These are phyloP conservation scores for Andricus quercusramuli DNA, from an alignment of 2,888 invertebrate species.

Conservation along the genomic window DNA sequence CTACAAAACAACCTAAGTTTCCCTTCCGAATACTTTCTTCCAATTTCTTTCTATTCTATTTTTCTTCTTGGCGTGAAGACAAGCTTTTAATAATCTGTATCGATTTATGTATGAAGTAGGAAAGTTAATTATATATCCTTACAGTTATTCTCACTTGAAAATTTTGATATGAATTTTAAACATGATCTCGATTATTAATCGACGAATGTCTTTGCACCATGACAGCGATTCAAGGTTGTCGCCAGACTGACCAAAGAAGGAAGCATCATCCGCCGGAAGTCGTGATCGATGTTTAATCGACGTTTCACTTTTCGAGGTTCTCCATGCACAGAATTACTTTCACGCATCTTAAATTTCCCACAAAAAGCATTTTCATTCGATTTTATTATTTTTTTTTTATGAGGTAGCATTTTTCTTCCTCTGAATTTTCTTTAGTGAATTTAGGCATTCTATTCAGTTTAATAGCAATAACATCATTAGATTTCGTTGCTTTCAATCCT, in stretches of 20 bases:
- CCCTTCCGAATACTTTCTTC: background rate
- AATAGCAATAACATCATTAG: background rate
- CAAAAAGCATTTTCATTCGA: background rate
- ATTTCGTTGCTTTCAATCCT: background rate
- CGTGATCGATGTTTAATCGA: conserved; percentile 49
- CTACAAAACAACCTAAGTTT: background rate
- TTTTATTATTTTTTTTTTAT: no score
- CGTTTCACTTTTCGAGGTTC: conserved; percentile 29
- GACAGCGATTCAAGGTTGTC: conserved; percentile 52
- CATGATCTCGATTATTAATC: conserved; percentile 16
- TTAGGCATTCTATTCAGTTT: background rate
- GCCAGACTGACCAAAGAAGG: conserved; percentile 58
- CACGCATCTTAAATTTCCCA: conserved; percentile 6
- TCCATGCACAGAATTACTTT: background rate
- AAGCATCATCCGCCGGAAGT: conserved; percentile 61
- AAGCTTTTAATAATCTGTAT: background rate
- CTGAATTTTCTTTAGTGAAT: no score
- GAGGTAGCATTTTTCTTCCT: no score
- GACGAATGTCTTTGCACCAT: conserved; percentile 23
- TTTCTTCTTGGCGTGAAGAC: background rate
- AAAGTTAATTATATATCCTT: background rate
- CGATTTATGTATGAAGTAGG: background rate
- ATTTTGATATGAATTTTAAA: conserved; percentile 16
- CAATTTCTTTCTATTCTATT: background rate
- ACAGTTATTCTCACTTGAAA: background rate